phyloP scores from a whole-genome alignment of 2,888 invertebrate species.

The Drosophila quinaria region DNA sequence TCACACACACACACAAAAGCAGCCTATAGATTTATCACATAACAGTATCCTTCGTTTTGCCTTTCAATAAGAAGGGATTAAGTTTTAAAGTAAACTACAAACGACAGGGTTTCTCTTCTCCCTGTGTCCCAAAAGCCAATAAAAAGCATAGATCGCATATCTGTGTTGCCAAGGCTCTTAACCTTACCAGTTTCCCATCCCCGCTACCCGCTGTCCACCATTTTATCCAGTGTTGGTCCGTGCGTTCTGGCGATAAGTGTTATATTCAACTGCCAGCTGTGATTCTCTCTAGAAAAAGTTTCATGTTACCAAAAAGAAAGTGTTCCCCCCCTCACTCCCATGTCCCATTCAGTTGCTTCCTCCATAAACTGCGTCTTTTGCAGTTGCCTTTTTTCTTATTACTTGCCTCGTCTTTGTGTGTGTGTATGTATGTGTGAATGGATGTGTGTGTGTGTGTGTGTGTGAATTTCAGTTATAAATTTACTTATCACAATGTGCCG shows the following conservation, averaged over 20 bases:
- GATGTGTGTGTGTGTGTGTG: constrained; percentile 25
- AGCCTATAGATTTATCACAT: constrained; percentile 51
- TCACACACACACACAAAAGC: constrained; percentile 17
- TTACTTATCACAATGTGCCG: constrained; percentile 63
- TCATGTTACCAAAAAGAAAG: constrained; percentile 70
- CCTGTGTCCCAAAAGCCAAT: constrained; percentile 60
- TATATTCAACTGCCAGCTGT: constrained; percentile 79
- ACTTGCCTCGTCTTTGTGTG: constrained; percentile 24
- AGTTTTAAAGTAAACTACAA: constrained; percentile 78
- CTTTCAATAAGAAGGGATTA: constrained; percentile 80
- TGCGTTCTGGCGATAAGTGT: constrained; percentile 68
- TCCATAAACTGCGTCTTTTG: constrained; percentile 24
- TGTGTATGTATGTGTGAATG: constrained; percentile 12
- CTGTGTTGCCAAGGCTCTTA: constrained; percentile 34
- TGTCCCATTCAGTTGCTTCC: not conserved
- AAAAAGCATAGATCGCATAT: constrained; percentile 74
- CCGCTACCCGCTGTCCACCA: not conserved
- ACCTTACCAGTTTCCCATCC: not conserved
- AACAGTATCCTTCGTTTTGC: constrained; percentile 37
- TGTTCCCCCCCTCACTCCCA: not conserved
- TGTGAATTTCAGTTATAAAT: constrained; percentile 58
- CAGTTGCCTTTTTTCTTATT: constrained; percentile 31
- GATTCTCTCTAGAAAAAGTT: constrained; percentile 69
- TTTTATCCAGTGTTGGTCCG: constrained; percentile 11
- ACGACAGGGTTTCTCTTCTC: constrained; percentile 49